phyloP scores from a whole-genome alignment of 2,888 invertebrate genomes.

The Adineta ricciae region DNA sequence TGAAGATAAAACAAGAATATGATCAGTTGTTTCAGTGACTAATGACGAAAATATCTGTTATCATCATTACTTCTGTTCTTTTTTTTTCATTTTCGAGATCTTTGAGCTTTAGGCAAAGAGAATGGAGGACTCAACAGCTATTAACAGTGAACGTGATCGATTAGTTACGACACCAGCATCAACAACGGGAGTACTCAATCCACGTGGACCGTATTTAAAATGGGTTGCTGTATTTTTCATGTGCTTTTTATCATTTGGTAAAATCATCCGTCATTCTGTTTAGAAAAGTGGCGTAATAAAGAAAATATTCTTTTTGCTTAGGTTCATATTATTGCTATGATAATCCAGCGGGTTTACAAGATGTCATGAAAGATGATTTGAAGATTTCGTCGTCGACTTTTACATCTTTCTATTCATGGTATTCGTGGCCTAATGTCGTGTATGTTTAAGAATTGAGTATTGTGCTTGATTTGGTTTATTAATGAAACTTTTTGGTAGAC shows the following conservation, averaged over 20 bases:
- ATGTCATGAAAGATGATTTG: conserved; percentile 71
- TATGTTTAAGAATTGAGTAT: background rate
- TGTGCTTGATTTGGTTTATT: background rate
- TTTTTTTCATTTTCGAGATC: background rate
- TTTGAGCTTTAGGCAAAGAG: background rate
- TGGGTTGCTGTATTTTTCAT: conserved; percentile 34
- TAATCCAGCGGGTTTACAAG: conserved; percentile 81
- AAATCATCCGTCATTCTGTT: background rate
- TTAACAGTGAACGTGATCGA: background rate
- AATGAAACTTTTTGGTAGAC: conserved; percentile 50
- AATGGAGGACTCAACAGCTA: background rate
- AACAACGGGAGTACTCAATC: background rate
- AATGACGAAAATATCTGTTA: background rate
- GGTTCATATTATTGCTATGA: conserved; percentile 96
- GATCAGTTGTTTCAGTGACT: background rate
- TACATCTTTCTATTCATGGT: conserved; percentile 77
- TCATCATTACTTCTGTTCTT: background rate
- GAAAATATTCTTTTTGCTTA: too few species aligned
- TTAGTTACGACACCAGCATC: background rate
- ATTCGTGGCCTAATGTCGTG: conserved; percentile 89
- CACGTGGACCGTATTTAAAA: background rate
- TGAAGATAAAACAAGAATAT: background rate
- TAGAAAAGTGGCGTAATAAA: too few species aligned
- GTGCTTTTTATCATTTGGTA: conserved; percentile 31
- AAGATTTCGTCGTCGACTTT: conserved; percentile 70